These are phyloP conservation scores for Caenorhabditis drosophilae DNA, from an alignment of 2,888 invertebrate species.

Conservation along the genomic window DNA sequence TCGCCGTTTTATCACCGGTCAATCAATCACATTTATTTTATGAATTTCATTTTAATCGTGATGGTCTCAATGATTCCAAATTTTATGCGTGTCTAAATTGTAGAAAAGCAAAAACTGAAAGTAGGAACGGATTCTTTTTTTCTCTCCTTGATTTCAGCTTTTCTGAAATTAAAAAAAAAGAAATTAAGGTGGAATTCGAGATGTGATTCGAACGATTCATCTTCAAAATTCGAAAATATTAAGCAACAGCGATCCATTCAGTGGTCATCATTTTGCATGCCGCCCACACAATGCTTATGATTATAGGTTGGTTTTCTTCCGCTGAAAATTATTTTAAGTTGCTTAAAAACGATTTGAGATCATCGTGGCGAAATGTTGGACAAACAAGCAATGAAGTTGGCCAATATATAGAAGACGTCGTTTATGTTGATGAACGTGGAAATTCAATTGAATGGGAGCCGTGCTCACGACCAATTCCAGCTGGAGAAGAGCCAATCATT, in stretches of 20 bases:
- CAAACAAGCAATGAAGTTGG: background rate
- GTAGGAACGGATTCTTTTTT: conserved; percentile 13
- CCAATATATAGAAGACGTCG: conserved; percentile 10
- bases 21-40: conserved; percentile 37
- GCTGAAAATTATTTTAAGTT: background rate
- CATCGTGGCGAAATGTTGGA: conserved; percentile 9
- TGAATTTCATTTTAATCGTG: conserved; percentile 49
- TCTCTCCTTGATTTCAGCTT: too few relatives aligned
- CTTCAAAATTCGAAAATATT: conserved; percentile 38
- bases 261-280: conserved; percentile 50
- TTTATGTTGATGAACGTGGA: conserved; percentile 36
- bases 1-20: conserved; percentile 40
- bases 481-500: background rate
- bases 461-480: conserved; percentile 6
- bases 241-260: conserved; percentile 46
- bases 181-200: conserved; percentile 42
- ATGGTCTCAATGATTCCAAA: conserved; percentile 36
- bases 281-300: conserved; percentile 36
- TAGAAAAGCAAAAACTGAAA: conserved; percentile 45
- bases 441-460: conserved; percentile 34
- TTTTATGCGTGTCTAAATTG: conserved; percentile 50
- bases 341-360: conserved; percentile 4
- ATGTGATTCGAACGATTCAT: conserved; percentile 49
- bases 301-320: conserved; percentile 15
- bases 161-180: conserved; percentile 3